Base-by-base conservation (phyloP, 1,140 invertebrate genomes). In the Drosophila lini region DNA sequence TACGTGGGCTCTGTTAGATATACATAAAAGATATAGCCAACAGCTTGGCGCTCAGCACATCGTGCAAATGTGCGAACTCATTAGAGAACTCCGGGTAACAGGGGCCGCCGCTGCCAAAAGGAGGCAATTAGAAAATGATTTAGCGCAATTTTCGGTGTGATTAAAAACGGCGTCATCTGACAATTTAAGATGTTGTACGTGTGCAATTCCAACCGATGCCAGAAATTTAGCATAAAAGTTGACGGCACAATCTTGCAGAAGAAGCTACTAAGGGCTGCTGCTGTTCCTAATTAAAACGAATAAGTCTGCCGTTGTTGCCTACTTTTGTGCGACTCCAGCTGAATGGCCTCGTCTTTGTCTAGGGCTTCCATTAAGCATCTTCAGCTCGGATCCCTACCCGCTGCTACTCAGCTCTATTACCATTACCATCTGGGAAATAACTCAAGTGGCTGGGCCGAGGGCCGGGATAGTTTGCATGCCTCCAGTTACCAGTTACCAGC, bases 41-140 rank as follows among this genome's bases (percentile, higher is more conserved):
- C 69, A 57, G 45, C 64, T 58, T 60, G 59, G 50, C 58, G 50
- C 10, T 1, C 64, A 68, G 25, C 80, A 80, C 69, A 71, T 70
- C 75, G 58, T 75, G 52, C 65, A 76, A 83, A 84, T 84, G 81
- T 84, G 81, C 62, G 62, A 82, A 86, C 69, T 79, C 79, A 81
- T 86, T 86, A 78, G 71, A 55, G 56, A 50, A 67, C 61, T 47
- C 31, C 15, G 38, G 40, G 15, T 34, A 22, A 34, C 48, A 34
- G n/a, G 59, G 31, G 25, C 16, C 56, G 55, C 42, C 36, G 32
- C 58, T 55, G 55, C 52, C 52, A 52, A 57, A 40, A 69, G 64
- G 42, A 64, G 83, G 76, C 76, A 88, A 88, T 86, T 86, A 88
- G 83, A 82, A 80, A 83, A 82, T 82, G 75, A 88, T 88, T 82